Conservation (phyloP, 2,113 vertebrate species). For the Trogon melanurus region DNA sequence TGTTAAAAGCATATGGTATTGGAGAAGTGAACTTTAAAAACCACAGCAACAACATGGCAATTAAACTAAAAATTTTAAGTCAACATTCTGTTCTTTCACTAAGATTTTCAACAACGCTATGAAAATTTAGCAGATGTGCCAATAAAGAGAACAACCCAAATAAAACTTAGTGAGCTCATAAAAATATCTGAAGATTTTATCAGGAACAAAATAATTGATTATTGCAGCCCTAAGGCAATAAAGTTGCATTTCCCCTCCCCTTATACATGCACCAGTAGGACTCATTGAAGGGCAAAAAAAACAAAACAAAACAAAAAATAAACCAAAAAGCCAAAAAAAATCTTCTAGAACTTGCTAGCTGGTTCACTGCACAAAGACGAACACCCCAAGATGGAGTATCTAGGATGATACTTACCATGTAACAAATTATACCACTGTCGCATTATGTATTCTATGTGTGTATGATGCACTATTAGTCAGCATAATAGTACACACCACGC, state of each 20-base stretch:
- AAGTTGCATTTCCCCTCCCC: slow-evolving; percentile 55
- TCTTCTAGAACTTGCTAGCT: slow-evolving; percentile 79
- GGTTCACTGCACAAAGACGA: slow-evolving; percentile 77
- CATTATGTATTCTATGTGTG: slow-evolving; percentile 77
- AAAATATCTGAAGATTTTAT: slow-evolving; percentile 20
- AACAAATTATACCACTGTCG: slow-evolving; percentile 74
- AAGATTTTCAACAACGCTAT: neutral
- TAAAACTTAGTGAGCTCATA: slow-evolving; percentile 25
- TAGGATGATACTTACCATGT: slow-evolving; percentile 80
- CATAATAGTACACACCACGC: slow-evolving; percentile 90
- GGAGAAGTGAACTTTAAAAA: slow-evolving; percentile 2
- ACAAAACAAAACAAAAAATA: neutral
- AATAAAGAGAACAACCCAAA: slow-evolving; percentile 34
- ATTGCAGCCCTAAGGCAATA: slow-evolving; percentile 55
- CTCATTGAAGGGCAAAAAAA: slow-evolving; percentile 76
- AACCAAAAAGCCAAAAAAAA: slow-evolving; percentile 61
- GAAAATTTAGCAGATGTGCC: slow-evolving; percentile 47
- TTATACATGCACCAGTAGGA: slow-evolving; percentile 80
- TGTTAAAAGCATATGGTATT: slow-evolving; percentile 4
- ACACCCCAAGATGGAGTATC: slow-evolving; percentile 82
- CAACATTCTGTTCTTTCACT: neutral
- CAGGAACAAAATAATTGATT: slow-evolving; percentile 56
- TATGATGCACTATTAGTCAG: slow-evolving; percentile 77
- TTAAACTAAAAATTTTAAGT: neutral
- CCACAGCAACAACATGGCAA: slow-evolving; percentile 2